phyloP scores from a whole-genome alignment of 2,797 vertebrate genomes.

The Caiman crocodilus region DNA sequence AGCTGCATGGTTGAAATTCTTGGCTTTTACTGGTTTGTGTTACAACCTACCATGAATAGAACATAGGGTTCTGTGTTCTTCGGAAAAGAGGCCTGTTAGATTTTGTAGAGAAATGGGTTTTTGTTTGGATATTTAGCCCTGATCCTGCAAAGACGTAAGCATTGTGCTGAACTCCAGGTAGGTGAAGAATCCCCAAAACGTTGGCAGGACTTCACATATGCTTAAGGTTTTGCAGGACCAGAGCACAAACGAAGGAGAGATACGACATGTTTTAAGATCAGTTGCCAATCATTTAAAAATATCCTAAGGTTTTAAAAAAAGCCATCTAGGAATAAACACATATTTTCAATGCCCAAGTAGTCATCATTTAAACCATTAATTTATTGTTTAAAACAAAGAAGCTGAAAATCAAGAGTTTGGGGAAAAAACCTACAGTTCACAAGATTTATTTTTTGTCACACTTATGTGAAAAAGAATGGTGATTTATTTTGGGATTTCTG shows the following conservation, averaged over 20 bases:
- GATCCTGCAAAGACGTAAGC: background rate
- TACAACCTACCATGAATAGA: background rate
- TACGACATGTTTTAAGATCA: background rate
- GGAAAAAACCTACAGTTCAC: slow-evolving; percentile 15
- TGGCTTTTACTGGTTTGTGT: background rate
- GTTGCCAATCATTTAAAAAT: background rate
- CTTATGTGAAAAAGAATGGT: slow-evolving; percentile 70
- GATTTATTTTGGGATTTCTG: slow-evolving; percentile 88
- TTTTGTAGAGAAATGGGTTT: background rate
- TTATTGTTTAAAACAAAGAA: background rate
- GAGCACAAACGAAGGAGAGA: background rate
- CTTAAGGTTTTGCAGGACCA: background rate
- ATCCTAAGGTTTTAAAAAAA: background rate
- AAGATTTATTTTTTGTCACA: slow-evolving; percentile 57
- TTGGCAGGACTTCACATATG: background rate
- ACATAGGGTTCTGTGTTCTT: background rate
- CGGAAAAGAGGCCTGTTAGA: background rate
- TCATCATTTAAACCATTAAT: background rate
- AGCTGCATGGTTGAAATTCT: background rate
- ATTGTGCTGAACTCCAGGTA: background rate
- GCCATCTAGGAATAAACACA: slow-evolving; percentile 31
- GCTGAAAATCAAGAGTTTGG: slow-evolving; percentile 2
- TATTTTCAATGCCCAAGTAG: slow-evolving; percentile 6
- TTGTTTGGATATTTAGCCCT: background rate
- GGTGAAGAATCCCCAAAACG: background rate